phyloP scores from a whole-genome alignment of 92 coral and sea anemone genomes.

The Anthopleura xanthogrammica region DNA sequence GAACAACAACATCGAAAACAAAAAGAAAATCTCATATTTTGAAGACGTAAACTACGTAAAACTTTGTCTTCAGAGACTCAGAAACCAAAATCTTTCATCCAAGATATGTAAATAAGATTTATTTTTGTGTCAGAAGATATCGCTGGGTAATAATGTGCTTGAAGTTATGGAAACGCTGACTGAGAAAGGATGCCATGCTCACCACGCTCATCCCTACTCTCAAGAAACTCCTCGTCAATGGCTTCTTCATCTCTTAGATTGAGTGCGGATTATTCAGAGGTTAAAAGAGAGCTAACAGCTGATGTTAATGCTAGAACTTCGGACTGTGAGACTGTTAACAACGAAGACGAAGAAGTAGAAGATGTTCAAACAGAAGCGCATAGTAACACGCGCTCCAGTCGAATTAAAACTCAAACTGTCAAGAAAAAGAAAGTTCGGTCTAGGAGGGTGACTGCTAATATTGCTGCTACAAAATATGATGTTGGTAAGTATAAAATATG shows the following conservation, averaged over 20 bases:
- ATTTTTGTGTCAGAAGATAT: not conserved
- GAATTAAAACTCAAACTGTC: slow-evolving; percentile 4
- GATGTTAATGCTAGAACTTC: slow-evolving; percentile 13
- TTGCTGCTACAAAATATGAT: slow-evolving; percentile 87
- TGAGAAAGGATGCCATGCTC: slow-evolving; percentile 33
- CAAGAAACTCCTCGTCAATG: slow-evolving; percentile 8
- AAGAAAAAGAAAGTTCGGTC: slow-evolving; percentile 55
- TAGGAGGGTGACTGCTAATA: slow-evolving; percentile 79
- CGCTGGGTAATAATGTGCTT: not conserved
- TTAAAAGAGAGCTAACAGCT: not conserved
- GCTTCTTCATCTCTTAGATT: slow-evolving; percentile 22
- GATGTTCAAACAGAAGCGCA: not conserved
- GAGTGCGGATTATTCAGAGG: not conserved
- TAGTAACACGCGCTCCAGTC: not conserved
- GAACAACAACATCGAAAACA: slow-evolving; percentile 5
- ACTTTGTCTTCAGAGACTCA: not conserved
- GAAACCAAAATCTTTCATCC: not conserved
- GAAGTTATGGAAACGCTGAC: slow-evolving; percentile 7
- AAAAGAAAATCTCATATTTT: not conserved
- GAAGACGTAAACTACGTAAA: not conserved
- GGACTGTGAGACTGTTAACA: slow-evolving; percentile 24
- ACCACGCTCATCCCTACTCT: slow-evolving; percentile 5
- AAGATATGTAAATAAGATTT: not conserved
- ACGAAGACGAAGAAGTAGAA: slow-evolving; percentile 28
- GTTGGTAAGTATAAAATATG: slow-evolving; percentile 66